Conservation (phyloP, 2,113 vertebrate species). For the Rostratula benghalensis region DNA sequence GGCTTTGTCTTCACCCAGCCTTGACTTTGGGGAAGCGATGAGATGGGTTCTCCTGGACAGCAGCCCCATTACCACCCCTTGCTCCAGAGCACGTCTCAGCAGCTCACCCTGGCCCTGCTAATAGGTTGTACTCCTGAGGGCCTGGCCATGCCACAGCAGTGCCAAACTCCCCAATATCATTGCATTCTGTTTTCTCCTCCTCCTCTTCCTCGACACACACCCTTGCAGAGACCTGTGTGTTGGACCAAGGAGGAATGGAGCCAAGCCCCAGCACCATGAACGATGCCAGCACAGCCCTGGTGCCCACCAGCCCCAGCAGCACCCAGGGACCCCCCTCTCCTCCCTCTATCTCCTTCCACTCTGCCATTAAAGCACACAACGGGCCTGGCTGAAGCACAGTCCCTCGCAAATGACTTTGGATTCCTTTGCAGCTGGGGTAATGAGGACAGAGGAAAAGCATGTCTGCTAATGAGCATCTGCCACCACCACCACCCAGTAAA, state of each 20-base stretch:
- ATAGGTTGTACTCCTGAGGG: not conserved
- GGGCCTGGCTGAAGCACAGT: not conserved
- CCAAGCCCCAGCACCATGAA: not conserved
- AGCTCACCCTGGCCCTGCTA: not conserved
- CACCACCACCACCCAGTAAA: not conserved
- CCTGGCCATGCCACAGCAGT: not conserved
- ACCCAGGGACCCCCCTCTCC: accelerated
- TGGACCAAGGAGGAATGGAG: not conserved
- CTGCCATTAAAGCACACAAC: not conserved
- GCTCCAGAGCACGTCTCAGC: not conserved
- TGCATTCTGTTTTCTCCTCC: not conserved
- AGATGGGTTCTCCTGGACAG: not conserved
- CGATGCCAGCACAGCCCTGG: accelerated
- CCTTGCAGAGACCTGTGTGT: not conserved
- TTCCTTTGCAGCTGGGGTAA: accelerated
- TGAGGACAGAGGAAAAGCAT: not conserved
- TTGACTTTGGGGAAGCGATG: not conserved
- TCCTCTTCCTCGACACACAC: not conserved
- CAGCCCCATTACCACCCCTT: not conserved
- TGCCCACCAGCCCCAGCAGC: not conserved
- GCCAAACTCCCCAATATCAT: not conserved
- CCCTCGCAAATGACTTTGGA: accelerated
- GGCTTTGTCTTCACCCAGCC: not conserved
- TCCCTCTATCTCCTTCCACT: not conserved
- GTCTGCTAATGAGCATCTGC: not conserved